Evolutionary conservation across 1,140 invertebrate genomes (phyloP), one percentile per base, ranked within the genome.

Genomic region (Heliothis virescens): DNA sequence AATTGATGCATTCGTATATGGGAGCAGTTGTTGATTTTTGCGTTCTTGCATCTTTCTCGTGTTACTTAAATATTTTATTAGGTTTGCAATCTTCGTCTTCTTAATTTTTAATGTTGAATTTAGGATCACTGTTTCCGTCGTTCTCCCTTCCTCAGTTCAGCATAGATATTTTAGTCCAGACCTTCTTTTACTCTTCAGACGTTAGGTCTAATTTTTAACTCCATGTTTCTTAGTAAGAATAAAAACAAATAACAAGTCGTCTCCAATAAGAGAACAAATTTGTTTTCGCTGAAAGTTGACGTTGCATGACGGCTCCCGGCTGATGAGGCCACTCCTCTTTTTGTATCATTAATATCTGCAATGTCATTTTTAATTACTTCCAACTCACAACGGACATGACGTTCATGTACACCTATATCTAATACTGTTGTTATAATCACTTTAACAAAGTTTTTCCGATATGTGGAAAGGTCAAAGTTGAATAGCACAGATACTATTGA

Each of bases 291-390:
- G 65, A 81, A 79, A 80, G 65, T 84, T 86, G 87, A 87, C 85
- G 85, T 81, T 78, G 59, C 82, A 81, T 89, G 87, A 89, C 86
- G 60, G 82, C 76, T 26, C 41, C 63, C 78, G 76, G 73, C 71
- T 82, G 74, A 72, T 77, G 78, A 69, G 12, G 34, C 21, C 4
- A 57, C 15, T 55, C 18, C 53, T 85, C 79, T 82, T 89, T 86
- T 85, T 83, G 65, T 50, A 48, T 50, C 73, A 82, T 86, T 85
- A 85, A 86, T 88, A 26, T 65, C 47, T 65, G 60, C 88, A 86
- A 85, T 89, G 89, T 90, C 90, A 91, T 59, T 84, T 79, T 82
- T 82, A 88, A 86, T 85, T 83, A 65, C 85, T 63, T 79, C 59
- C 34, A 73, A 48, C 41, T 41, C 29, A 69, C 18, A 57, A n/a